These are phyloP conservation scores for Zonotrichia albicollis DNA, from an alignment of 2,797 vertebrate species.

Conservation along the genomic window DNA sequence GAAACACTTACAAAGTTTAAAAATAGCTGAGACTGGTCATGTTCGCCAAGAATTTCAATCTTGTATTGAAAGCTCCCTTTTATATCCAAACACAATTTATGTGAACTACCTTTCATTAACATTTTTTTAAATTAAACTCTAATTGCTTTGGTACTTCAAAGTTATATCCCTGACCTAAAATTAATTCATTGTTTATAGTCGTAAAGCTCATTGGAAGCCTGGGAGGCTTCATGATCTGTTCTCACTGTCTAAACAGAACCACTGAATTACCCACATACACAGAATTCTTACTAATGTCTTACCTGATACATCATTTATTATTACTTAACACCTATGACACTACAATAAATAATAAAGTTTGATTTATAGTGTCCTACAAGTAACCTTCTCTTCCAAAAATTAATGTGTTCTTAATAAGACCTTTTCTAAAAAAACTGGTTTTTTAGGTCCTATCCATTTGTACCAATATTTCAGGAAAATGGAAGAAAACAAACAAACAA, in stretches of 20 bases:
- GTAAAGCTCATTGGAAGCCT: not conserved
- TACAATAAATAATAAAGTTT: not conserved
- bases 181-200: conserved; percentile 4
- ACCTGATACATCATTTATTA: not conserved
- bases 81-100: not conserved
- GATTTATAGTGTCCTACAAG: not conserved
- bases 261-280: not conserved
- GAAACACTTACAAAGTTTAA: not conserved
- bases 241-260: not conserved
- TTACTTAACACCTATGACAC: not conserved
- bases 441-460: not conserved
- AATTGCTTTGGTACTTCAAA: conserved; percentile 8
- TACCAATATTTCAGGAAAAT: not conserved
- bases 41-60: not conserved
- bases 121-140: not conserved
- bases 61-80: not conserved
- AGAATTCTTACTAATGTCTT: not conserved
- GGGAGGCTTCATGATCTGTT: not conserved
- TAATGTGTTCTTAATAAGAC: not conserved
- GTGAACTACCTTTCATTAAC: not conserved
- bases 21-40: not conserved
- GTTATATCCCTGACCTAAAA: conserved; percentile 21
- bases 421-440: not conserved
- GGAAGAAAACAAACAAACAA: not conserved
- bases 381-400: not conserved